Base-by-base conservation (phyloP, 1,140 invertebrate species). In the Drosophila bocqueti region DNA sequence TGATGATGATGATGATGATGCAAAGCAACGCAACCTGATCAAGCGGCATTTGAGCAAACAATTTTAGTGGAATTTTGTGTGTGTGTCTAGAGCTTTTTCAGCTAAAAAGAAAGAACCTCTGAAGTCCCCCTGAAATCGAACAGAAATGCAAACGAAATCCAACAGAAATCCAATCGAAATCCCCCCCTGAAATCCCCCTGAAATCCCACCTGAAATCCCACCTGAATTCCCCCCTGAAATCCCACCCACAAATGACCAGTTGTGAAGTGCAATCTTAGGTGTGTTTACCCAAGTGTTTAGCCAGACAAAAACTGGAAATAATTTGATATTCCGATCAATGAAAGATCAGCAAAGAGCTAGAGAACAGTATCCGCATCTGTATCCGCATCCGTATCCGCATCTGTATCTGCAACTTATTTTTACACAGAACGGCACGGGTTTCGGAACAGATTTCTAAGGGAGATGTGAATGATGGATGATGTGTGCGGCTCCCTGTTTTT, bases 401-500 rank as follows among this genome's bases (percentile, higher is more conserved):
- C 29, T 66, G 47, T 13, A 58, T 42, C 55, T 43, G 34, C 38
- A 58, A 65, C 42, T 66, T 57, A 66, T 60, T 34, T 60, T 40
- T 59, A 64, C 15, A 76, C 66, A 55, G 66, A 81, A 29, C 49
- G 49, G 49, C 29, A 52, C 36, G 24, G 61, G 59, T 60, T 81
- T 72, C 47, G 47, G 80, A 62, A 81, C 78, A 67, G 57, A 60
- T 52, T 52, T 72, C 29, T 24, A 63, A 63, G 59, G 61, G 50
- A 58, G 43, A 54, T 52, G 50, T 18, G 29, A 11, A 52, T 52
- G 50, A 52, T 26, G 45, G 18, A 26, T 24, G 45, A 55, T 26
- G 26, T 18, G 49, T n/a, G 9, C 21, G 21, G 16, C 26, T 50
- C 49, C 49, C 49, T 26, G 21, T 13, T 26, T 49, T 26, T 9